Percentiles rank a stretch among this genome's conserved stretches.
These are phyloP conservation scores for Pempheris klunzingeri DNA, from an alignment of 2,797 vertebrate species.

Conservation along the genomic window DNA sequence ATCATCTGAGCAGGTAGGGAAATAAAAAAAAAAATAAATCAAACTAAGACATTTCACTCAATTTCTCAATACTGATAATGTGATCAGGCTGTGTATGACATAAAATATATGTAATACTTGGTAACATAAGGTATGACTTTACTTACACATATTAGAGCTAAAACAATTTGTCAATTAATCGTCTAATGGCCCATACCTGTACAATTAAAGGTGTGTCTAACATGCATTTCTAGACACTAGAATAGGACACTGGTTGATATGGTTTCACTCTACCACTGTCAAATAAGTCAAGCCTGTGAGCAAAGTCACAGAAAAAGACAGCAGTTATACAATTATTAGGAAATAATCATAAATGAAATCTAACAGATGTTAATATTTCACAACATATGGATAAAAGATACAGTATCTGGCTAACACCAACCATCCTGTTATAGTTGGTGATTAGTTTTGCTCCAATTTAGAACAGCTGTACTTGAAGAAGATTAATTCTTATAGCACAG, in stretches of 20 bases:
- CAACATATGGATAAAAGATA: neutral
- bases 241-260: neutral
- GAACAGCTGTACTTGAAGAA: neutral
- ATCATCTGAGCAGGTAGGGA: constrained; percentile 88
- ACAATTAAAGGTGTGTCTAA: neutral
- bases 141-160: neutral
- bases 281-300: neutral
- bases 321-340: too few species aligned
- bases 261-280: neutral
- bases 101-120: neutral
- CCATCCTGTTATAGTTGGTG: neutral
- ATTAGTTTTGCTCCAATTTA: neutral
- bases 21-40: neutral
- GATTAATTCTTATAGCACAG: neutral
- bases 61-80: neutral
- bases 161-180: neutral
- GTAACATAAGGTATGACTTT: neutral
- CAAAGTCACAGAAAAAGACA: neutral
- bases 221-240: neutral
- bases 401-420: neutral
- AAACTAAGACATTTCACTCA: neutral
- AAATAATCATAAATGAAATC: neutral
- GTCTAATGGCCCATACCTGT: neutral
- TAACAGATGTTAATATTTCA: neutral
- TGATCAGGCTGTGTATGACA: neutral